Evolutionary conservation across 2,888 invertebrate genomes (phyloP).

Genomic region (Xestia c-nigrum): DNA sequence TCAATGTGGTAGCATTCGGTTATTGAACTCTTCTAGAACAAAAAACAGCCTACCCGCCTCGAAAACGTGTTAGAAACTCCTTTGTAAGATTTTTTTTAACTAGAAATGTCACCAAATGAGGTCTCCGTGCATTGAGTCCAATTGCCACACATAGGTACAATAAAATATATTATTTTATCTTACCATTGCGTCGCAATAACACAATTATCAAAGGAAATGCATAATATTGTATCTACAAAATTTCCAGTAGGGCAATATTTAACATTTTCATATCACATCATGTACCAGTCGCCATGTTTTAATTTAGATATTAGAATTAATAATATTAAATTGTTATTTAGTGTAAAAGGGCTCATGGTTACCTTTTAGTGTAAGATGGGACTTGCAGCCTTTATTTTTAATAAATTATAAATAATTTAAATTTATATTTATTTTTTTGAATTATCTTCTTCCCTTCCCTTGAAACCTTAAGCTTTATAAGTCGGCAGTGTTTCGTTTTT

Average conservation of each 20-base stretch:
- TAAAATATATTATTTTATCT: constrained; percentile 61
- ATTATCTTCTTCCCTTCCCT: background rate
- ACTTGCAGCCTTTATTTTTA: constrained; percentile 58
- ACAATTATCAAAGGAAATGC: constrained; percentile 37
- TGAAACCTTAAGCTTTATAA: background rate
- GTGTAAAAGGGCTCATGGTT: constrained; percentile 57
- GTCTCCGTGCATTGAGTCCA: background rate
- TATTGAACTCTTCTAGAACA: background rate
- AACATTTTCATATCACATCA: constrained; percentile 46
- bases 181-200: constrained; percentile 15
- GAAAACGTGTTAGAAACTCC: background rate
- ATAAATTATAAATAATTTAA: constrained; percentile 60
- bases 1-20: background rate
- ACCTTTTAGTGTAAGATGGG: constrained; percentile 53
- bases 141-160: constrained; percentile 10
- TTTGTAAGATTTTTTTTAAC: background rate
- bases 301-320: constrained; percentile 59
- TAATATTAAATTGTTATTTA: constrained; percentile 67
- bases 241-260: constrained; percentile 53
- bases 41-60: background rate
- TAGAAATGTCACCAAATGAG: background rate
- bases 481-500: background rate
- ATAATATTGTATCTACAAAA: constrained; percentile 37
- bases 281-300: constrained; percentile 51
- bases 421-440: constrained; percentile 17